Percentiles rank a stretch among this genome's conserved stretches.
phyloP scores from a whole-genome alignment of 2,797 vertebrate genomes.

The Ptychobarbus kaznakovi region DNA sequence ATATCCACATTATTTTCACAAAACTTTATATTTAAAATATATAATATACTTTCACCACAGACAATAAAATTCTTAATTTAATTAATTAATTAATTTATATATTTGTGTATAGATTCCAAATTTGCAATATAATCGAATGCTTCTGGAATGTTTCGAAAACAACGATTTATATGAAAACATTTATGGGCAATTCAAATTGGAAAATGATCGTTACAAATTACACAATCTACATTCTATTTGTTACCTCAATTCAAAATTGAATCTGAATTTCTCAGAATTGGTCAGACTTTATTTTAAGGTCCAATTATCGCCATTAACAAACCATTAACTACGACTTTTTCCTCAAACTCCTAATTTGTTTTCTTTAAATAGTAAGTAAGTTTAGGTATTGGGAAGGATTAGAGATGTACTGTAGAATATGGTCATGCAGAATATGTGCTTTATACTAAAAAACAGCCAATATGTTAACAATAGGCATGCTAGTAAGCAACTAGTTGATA shows the following conservation, averaged over 20 bases:
- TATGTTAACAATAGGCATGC: background rate
- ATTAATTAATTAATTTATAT: background rate
- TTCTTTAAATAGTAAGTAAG: background rate
- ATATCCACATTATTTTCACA: background rate
- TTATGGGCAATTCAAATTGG: background rate
- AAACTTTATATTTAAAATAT: background rate
- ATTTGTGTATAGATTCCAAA: conserved; percentile 48
- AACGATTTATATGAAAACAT: background rate
- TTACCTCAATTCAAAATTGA: background rate
- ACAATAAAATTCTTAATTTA: no score
- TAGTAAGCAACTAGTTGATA: background rate
- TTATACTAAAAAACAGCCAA: background rate
- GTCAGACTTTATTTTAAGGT: background rate
- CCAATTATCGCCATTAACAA: background rate
- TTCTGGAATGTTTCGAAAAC: background rate
- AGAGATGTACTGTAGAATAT: background rate
- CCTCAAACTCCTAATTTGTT: background rate
- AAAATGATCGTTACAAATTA: background rate
- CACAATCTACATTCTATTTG: background rate
- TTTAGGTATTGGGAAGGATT: background rate
- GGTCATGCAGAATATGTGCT: background rate
- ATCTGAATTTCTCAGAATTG: background rate
- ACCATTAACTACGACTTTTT: no score
- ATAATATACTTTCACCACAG: background rate
- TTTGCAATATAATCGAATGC: background rate